These are phyloP conservation scores for Crotalus helleri DNA, from an alignment of 2,113 vertebrate species.

Conservation along the genomic window DNA sequence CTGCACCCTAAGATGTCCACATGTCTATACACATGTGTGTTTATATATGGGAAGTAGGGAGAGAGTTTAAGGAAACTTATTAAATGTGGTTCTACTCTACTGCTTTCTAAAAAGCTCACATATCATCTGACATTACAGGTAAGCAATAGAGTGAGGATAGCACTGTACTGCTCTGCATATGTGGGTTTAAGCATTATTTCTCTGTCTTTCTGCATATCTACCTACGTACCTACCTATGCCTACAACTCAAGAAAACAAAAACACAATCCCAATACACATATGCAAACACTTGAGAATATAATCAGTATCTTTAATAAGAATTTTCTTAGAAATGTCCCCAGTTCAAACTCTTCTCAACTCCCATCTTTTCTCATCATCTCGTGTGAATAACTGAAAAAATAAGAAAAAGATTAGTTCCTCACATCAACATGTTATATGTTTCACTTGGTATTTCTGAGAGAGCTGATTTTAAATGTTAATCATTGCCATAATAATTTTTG, in stretches of 20 bases:
- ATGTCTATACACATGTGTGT: background rate
- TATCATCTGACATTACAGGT: background rate
- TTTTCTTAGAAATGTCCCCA: background rate
- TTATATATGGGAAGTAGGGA: background rate
- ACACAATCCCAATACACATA: background rate
- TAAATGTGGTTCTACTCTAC: background rate
- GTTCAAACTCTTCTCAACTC: background rate
- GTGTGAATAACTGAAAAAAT: background rate
- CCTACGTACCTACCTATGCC: background rate
- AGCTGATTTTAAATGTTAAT: background rate
- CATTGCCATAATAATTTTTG: background rate
- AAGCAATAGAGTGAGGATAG: background rate
- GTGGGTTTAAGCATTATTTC: background rate
- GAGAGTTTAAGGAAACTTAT: background rate
- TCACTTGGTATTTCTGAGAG: background rate
- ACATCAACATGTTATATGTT: background rate
- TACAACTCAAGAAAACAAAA: background rate
- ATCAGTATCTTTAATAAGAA: background rate
- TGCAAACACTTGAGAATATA: background rate
- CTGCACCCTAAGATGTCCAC: background rate
- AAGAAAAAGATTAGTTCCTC: background rate
- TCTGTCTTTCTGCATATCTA: background rate
- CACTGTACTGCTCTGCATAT: background rate
- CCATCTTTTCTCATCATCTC: background rate
- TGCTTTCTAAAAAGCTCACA: background rate